phyloP scores from a whole-genome alignment of 1,140 invertebrate species.

The Megalopta genalis region DNA sequence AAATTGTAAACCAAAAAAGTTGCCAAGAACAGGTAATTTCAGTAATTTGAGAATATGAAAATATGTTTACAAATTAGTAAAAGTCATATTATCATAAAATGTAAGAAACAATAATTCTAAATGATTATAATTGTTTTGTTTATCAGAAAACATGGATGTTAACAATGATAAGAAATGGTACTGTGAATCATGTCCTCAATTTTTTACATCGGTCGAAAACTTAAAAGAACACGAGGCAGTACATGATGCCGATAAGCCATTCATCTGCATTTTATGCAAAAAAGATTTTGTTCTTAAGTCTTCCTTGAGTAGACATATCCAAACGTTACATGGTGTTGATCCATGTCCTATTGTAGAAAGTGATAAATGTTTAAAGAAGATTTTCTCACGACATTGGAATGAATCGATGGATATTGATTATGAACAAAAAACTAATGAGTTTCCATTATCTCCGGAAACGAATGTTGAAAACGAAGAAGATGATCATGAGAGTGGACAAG shows the following conservation, averaged over 20 bases:
- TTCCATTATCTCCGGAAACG: conserved; percentile 51
- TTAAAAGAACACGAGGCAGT: conserved; percentile 73
- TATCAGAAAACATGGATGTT: conserved; percentile 46
- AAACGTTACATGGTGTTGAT: conserved; percentile 75
- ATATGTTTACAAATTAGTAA: not conserved
- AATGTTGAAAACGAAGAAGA: conserved; percentile 68
- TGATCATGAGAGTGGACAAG: conserved; percentile 63
- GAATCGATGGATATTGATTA: conserved; percentile 56
- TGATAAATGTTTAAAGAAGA: conserved; percentile 72
- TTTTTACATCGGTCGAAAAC: conserved; percentile 70
- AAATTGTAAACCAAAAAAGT: conserved; percentile 69
- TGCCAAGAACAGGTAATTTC: conserved; percentile 62
- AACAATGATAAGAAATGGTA: conserved; percentile 72
- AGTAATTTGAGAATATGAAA: conserved; percentile 1
- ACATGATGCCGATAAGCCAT: conserved; percentile 76
- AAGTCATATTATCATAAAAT: not conserved
- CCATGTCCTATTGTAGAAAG: conserved; percentile 69
- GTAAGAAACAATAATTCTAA: not conserved
- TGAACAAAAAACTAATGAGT: conserved; percentile 44
- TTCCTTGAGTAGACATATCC: conserved; percentile 78
- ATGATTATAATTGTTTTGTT: conserved; percentile 6
- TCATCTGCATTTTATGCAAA: conserved; percentile 77
- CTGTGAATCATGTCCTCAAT: conserved; percentile 74
- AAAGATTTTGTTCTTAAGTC: conserved; percentile 76
- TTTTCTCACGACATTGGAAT: conserved; percentile 51